Evolutionary conservation across 2,797 vertebrate genomes (phyloP).

Genomic region (Florisuga fusca): DNA sequence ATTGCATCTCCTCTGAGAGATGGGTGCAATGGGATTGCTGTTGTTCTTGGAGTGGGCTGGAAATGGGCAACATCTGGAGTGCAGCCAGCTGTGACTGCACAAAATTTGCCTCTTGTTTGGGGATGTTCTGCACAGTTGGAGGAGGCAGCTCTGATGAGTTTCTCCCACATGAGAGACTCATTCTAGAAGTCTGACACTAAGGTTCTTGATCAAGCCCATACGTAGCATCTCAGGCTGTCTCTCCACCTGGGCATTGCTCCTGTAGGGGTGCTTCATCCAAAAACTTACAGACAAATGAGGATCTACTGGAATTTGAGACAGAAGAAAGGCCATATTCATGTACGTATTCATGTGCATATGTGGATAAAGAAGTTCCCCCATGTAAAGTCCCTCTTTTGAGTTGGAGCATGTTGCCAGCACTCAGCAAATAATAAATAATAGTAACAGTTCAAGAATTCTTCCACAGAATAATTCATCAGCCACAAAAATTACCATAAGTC

Average conservation of each 20-base stretch:
- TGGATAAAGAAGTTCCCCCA: not conserved
- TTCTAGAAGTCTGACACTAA: not conserved
- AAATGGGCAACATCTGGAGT: not conserved
- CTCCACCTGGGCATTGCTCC: not conserved
- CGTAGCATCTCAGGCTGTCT: not conserved
- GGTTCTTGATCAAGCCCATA: not conserved
- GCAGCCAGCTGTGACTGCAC: not conserved
- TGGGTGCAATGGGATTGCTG: not conserved
- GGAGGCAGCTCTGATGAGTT: not conserved
- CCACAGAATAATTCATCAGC: not conserved
- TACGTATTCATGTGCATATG: not conserved
- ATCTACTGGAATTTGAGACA: not conserved
- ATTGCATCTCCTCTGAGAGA: not conserved
- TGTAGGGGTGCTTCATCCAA: not conserved
- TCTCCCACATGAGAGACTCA: not conserved
- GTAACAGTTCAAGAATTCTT: constrained; percentile 11
- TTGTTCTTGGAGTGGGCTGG: not conserved
- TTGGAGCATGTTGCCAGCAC: not conserved
- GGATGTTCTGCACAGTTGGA: not conserved
- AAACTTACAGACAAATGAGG: not conserved
- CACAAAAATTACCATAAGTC: constrained; percentile 35
- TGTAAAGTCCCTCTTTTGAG: not conserved
- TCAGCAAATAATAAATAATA: constrained; percentile 39
- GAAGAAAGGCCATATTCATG: not conserved
- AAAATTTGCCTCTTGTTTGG: not conserved